phyloP scores from a whole-genome alignment of 92 coral and sea anemone genomes.

The Palythoa heliodiscus region DNA sequence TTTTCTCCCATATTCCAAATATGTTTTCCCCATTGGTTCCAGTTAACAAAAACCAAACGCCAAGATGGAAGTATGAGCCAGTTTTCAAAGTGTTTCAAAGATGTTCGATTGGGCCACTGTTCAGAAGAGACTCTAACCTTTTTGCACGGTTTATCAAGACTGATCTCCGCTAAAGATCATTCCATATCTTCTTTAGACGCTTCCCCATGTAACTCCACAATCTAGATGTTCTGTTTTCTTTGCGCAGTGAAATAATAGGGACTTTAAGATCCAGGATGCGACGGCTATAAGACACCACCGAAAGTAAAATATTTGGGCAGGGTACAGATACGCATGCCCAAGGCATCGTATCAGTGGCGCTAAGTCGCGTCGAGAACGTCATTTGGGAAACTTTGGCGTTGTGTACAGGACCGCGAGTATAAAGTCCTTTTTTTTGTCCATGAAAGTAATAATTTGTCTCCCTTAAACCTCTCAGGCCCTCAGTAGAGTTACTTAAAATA shows the following conservation, averaged over 20 bases:
- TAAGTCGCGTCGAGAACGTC: no score
- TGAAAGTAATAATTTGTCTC: no score
- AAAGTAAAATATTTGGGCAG: no score
- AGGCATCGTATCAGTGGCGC: no score
- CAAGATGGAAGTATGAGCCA: slow-evolving; percentile 48
- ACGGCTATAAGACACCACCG: no score
- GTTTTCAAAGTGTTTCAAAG: slow-evolving; percentile 42
- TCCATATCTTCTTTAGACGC: slow-evolving; percentile 60
- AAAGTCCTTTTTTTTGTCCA: no score
- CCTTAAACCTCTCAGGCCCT: no score
- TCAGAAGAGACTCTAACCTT: slow-evolving; percentile 26
- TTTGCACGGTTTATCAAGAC: slow-evolving; percentile 45
- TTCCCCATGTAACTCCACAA: slow-evolving; percentile 63
- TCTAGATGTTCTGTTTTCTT: slow-evolving; percentile 40
- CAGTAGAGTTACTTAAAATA: no score
- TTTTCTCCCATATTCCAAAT: slow-evolving; percentile 16
- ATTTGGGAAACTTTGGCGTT: no score
- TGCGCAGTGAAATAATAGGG: slow-evolving; percentile 54
- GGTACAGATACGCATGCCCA: no score
- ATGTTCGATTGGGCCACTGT: slow-evolving; percentile 58
- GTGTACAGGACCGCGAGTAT: no score
- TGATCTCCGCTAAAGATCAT: slow-evolving; percentile 37
- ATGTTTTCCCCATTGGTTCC: slow-evolving; percentile 56
- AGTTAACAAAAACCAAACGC: slow-evolving; percentile 43
- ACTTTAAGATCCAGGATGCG: no score